Base-by-base conservation (phyloP, 2,888 invertebrate genomes). In the Chloroclysta siterata region DNA sequence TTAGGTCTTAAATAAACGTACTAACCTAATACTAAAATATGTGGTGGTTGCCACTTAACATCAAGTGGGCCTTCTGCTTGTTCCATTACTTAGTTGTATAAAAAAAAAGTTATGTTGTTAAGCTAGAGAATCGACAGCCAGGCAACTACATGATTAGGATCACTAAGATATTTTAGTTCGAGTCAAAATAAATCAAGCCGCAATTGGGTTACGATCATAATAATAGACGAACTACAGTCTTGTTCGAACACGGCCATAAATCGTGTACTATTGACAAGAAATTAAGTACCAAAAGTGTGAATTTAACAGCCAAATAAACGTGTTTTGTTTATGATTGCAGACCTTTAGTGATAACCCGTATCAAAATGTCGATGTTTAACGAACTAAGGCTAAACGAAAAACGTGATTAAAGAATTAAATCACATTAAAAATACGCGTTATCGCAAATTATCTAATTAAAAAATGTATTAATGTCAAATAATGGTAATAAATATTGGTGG, bases 291-390 rank as follows among this genome's bases (percentile, higher is more conserved):
- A 39, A 57, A 50, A 14, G 33, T 53, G 48, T 53, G 7, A 59
- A 55, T 41, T 54, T 46, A 44, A 55, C 46, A 39, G 36, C 36
- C 36, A 11, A 39, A 39, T 39, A 39, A 11, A 4, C 36, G 36
- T 54, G 15, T 44, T 36, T 44, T 51, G 51, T 58, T 52, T 44
- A 36, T 39, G 59, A 39, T 39, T 44, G 10, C 13, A 36, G n/a
- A 46, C 52, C 46, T 52, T 50, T 22, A 2, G 17, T 28, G 63
- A 64, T 64, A 64, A 64, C 64, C 64, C 60, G 44, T 60, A 41
- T 10, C 46, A 28, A 54, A 53, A 54, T 52, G 17, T 36, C 28
- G 36, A 53, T 44, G 33, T 22, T 46, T 47, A 53, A 41, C 13
- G 51, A 22, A 53, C 14, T 22, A 39, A 15, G 17, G 44, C 33